phyloP scores from a whole-genome alignment of 2,797 vertebrate species.

The Sebastes hopkinsi region DNA sequence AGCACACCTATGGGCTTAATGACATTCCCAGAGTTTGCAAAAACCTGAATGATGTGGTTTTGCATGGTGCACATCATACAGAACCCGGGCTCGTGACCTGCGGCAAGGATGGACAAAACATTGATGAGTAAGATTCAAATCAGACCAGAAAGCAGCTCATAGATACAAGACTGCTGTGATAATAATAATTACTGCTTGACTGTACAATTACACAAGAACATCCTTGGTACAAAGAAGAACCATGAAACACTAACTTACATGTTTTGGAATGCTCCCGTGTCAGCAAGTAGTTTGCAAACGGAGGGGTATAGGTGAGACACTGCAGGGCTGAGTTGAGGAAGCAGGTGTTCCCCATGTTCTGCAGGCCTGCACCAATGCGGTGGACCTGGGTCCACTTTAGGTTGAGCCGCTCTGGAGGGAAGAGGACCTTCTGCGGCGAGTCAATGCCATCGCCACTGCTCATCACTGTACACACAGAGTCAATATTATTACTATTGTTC shows the following conservation, averaged over 20 bases:
- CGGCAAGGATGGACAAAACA: not conserved
- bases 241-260: constrained; percentile 80
- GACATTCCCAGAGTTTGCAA: constrained; percentile 92
- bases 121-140: constrained; percentile 1
- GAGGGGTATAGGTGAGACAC: constrained; percentile 95
- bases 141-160: not conserved
- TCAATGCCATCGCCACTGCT: constrained; percentile 91
- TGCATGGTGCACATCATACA: constrained; percentile 99
- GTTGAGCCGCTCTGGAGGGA: constrained; percentile 91
- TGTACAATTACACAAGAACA: not conserved
- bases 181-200: not conserved
- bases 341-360: constrained; percentile 97
- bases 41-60: constrained; percentile 93
- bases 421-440: constrained; percentile 92
- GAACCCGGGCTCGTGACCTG: constrained; percentile 93
- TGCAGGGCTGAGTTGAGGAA: constrained; percentile 96
- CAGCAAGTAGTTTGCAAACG: constrained; percentile 95
- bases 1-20: constrained; percentile 95
- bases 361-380: constrained; percentile 93
- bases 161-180: not conserved
- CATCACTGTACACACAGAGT: constrained; percentile 72
- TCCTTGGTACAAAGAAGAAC: not conserved
- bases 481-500: not conserved
- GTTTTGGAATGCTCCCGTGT: constrained; percentile 95
- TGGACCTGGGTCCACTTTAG: constrained; percentile 93